Conservation (phyloP, 2,797 vertebrate genomes). For the Xenops minutus region DNA sequence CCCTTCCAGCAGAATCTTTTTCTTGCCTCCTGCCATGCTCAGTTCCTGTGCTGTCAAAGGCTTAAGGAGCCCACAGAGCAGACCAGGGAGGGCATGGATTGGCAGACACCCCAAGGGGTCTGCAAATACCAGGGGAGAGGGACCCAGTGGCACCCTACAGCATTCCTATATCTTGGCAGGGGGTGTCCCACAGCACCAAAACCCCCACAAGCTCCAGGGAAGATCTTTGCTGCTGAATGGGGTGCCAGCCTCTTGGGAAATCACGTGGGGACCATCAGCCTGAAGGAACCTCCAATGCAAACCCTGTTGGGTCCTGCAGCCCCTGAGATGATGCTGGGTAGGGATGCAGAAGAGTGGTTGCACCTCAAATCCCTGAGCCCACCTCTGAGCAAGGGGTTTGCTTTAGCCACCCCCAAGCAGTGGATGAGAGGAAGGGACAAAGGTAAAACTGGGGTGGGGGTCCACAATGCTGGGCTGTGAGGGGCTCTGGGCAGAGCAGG, state of each 20-base stretch:
- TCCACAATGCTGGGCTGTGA: not conserved
- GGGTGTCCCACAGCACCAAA: not conserved
- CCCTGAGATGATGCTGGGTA: accelerated
- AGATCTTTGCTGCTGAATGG: not conserved
- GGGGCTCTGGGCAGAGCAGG: accelerated
- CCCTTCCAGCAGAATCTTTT: not conserved
- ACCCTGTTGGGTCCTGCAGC: accelerated
- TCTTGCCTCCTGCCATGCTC: not conserved
- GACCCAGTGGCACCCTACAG: not conserved
- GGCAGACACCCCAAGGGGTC: not conserved
- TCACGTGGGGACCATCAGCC: not conserved
- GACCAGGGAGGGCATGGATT: accelerated
- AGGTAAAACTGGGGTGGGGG: not conserved
- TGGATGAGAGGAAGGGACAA: not conserved
- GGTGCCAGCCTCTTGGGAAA: not conserved
- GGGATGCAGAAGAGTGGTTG: not conserved
- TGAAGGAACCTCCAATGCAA: not conserved
- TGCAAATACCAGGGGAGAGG: not conserved
- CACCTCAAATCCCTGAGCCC: not conserved
- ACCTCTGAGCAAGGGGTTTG: accelerated
- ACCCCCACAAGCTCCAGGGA: not conserved
- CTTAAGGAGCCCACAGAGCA: not conserved
- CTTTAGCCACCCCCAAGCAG: not conserved
- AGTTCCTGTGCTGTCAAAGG: not conserved
- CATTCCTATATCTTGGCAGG: not conserved